Base-by-base conservation (phyloP, 92 coral and sea anemone genomes). In the Epizoanthus fatuus region DNA sequence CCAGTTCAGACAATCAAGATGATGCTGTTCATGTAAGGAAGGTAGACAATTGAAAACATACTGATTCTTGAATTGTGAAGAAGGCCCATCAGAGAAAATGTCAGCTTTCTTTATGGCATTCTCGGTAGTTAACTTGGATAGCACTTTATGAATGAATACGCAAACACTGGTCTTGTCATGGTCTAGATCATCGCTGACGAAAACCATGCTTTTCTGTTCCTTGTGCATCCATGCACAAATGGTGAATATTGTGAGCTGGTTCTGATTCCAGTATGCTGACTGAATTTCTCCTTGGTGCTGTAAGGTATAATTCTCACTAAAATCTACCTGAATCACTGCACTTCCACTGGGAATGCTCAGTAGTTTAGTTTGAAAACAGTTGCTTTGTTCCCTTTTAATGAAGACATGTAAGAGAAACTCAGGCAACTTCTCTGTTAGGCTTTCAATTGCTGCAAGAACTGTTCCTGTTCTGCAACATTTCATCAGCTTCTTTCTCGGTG, bases 191-290 rank as follows among this genome's bases (percentile, higher is more conserved):
- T 22, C 25, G 25, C 25, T 22, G 25, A 22, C 25, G 25, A 22
- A 22, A 22, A 22, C 0, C 25, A 22, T 22, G 25, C 25, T 22
- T 22, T 22, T 22, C 25, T 22, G 25, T 22, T 57, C 63, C 15
- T 76, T 17, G 67, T 42, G 77, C 63, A 60, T 86, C 89, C 89
- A 86, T 53, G 74, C 79, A 68, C 89, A 76, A 19, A 86, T 65
- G 8, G 85, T 86, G 71, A 86, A 77, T 2, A 86, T 12, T 66
- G 89, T 86, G 66, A 86, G 57, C 78, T 57, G 63, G 63, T 57
- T 57, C 63, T 56, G 62, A 56, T 56, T 56, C 12, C 62, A 57
- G 63, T 16, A 57, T 15, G 63, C 22, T 57, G 62, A 9, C 62
- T 40, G 80, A 52, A 74, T 74, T n/a, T 74, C 60, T 40, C 80